These are phyloP conservation scores for Python bivittatus DNA, from an alignment of 2,113 vertebrate genomes.

Conservation along the genomic window DNA sequence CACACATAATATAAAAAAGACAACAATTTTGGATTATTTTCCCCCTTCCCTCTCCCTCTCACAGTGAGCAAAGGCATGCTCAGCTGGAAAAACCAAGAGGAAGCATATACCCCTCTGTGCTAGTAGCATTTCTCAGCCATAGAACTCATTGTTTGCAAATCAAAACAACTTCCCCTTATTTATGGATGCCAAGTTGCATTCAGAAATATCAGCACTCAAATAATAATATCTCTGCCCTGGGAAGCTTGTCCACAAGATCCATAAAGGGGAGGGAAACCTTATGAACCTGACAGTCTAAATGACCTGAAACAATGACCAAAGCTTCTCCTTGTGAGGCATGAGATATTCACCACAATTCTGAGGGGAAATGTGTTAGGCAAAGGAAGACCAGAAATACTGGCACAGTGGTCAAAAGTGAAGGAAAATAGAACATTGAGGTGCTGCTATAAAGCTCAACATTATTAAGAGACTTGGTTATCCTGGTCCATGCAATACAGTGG, in stretches of 20 bases:
- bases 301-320: neutral
- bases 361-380: constrained; percentile 13
- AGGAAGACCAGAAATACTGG: neutral
- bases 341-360: neutral
- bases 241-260: neutral
- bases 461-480: neutral
- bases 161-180: constrained; percentile 8
- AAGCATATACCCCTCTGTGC: neutral
- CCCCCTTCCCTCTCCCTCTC: neutral
- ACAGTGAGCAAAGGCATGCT: neutral
- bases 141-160: neutral
- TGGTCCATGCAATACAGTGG: neutral
- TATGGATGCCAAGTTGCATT: neutral
- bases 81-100: neutral
- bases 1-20: neutral
- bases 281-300: neutral
- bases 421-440: neutral
- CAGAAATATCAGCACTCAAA: neutral
- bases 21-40: neutral
- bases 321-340: neutral
- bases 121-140: neutral
- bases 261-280: neutral
- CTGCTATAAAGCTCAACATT: neutral
- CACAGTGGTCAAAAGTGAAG: neutral
- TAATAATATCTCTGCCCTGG: neutral